Base-by-base conservation (phyloP, 2,888 invertebrate species). In the Aleiodes leptofemur region DNA sequence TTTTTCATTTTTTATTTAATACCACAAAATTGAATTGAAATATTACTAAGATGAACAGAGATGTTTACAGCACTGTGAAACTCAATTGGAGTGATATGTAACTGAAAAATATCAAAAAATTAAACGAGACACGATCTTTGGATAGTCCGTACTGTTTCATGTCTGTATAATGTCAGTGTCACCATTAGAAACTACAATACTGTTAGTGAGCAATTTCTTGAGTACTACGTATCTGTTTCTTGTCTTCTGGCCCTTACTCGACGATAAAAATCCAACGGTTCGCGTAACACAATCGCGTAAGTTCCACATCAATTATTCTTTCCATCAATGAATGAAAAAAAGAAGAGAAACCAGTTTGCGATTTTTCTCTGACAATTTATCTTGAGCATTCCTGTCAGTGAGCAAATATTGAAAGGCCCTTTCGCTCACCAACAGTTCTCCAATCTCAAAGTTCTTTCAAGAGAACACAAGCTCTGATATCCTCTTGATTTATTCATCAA, bases 11-110 rank as follows among this genome's bases (percentile, higher is more conserved):
- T n/a, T n/a, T n/a, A n/a, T n/a, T n/a, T n/a, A n/a, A n/a, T 61
- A 23, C 70, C 74, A 78, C 70, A 69, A 72, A 73, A 74, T 76
- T 69, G 76, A 74, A 83, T 82, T 79, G 80, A 83, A 81, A 81
- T 82, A 80, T 80, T 77, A 76, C 34, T 73, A 72, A 76, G 77
- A 5, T 79, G 81, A 82, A 80, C 79, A 70, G 73, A 59, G 57
- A 73, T 56, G 50, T 71, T 70, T 74, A 70, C 72, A 51, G 73
- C 75, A 73, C 72, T 72, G 76, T 69, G 74, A 74, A 79, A 80
- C 29, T 59, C 68, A 31, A 11, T 31, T 51, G 51, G n/a, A 48
- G 11, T n/a, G 16, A 48, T 1, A 16, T 29, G 64, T 48, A 16
- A 43, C 64, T 48, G 64, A 51, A 68, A 68, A 68, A 50, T 68